These are phyloP conservation scores for Balearica regulorum DNA, from an alignment of 2,797 vertebrate species.

Conservation along the genomic window DNA sequence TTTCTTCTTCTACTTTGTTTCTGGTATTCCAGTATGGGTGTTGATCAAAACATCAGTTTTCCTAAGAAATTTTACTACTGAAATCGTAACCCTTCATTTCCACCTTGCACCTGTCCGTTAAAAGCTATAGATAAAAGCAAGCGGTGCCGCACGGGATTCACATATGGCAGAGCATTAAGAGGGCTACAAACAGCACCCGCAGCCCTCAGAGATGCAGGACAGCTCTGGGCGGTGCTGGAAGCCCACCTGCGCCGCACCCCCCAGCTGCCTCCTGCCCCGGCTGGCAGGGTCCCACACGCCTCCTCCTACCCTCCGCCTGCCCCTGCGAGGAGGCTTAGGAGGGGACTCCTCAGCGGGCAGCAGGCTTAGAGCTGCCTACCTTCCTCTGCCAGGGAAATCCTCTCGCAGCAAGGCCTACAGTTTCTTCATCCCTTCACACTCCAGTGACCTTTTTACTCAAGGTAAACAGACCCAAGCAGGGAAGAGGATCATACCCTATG, in stretches of 20 bases:
- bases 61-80: neutral
- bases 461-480: neutral
- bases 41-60: neutral
- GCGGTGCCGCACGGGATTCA: rapidly evolving
- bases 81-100: neutral
- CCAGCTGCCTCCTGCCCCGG: neutral
- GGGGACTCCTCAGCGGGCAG: neutral
- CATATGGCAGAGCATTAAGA: rapidly evolving
- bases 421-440: neutral
- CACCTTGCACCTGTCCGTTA: neutral
- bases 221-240: neutral
- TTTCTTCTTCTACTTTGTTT: neutral
- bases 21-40: neutral
- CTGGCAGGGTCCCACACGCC: neutral
- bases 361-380: neutral
- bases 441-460: neutral
- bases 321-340: neutral
- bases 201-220: neutral
- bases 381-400: neutral
- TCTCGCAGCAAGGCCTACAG: neutral
- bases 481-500: neutral
- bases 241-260: neutral
- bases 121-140: neutral
- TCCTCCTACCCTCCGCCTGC: neutral
- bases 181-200: rapidly evolving